These are phyloP conservation scores for Ophiodon elongatus DNA, from an alignment of 2,113 vertebrate species.

Conservation along the genomic window DNA sequence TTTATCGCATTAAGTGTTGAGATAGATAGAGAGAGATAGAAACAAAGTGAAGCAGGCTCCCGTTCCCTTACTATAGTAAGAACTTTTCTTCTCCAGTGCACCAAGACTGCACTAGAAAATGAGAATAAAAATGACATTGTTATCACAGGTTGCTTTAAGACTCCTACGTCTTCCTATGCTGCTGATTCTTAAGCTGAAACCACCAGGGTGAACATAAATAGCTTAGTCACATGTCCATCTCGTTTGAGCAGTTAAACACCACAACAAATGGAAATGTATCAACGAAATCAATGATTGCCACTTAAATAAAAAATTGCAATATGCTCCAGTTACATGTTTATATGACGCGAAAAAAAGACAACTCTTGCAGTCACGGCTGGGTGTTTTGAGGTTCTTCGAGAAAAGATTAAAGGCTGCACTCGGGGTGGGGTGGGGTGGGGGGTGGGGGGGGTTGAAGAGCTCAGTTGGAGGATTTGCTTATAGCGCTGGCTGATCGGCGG, in stretches of 20 bases:
- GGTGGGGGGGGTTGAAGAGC: slow-evolving; percentile 26
- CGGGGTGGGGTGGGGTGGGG: neutral
- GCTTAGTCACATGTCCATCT: slow-evolving; percentile 52
- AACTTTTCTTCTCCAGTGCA: slow-evolving; percentile 49
- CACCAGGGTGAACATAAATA: slow-evolving; percentile 62
- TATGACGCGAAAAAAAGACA: slow-evolving; percentile 34
- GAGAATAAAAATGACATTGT: slow-evolving; percentile 42
- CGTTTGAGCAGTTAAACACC: slow-evolving; percentile 31
- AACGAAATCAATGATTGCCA: slow-evolving; percentile 58
- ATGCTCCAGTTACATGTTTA: slow-evolving; percentile 71
- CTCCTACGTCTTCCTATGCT: slow-evolving; percentile 51
- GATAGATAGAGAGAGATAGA: slow-evolving; percentile 30
- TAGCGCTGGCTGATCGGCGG: slow-evolving; percentile 81
- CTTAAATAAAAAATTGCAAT: slow-evolving; percentile 73
- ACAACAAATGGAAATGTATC: slow-evolving; percentile 68
- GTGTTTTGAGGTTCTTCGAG: slow-evolving; percentile 61
- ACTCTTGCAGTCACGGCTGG: slow-evolving; percentile 67
- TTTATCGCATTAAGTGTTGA: slow-evolving; percentile 63
- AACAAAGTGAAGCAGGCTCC: slow-evolving; percentile 46
- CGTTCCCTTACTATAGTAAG: slow-evolving; percentile 52
- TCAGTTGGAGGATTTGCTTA: slow-evolving; percentile 87
- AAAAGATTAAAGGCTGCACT: slow-evolving; percentile 67
- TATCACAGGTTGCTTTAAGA: slow-evolving; percentile 42
- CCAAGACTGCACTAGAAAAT: slow-evolving; percentile 18
- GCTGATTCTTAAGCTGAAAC: slow-evolving; percentile 37